Conservation (phyloP, 2,888 invertebrate species). For the Drosophila diplacantha region DNA sequence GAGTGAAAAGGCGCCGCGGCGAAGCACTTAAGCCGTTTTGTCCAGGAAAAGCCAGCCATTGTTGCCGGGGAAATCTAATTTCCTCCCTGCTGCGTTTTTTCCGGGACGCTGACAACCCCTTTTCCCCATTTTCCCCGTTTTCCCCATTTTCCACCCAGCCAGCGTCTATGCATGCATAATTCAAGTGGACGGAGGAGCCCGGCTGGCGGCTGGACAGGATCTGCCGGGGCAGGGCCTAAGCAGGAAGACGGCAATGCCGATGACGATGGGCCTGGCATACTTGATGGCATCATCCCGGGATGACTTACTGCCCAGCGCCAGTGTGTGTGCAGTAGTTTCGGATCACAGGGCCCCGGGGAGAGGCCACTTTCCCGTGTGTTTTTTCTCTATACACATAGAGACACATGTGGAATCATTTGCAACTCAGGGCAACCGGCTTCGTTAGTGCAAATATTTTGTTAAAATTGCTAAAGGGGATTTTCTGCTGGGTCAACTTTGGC, state of each 20-base stretch:
- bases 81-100: constrained; percentile 53
- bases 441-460: constrained; percentile 1
- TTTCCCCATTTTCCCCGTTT: background rate
- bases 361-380: background rate
- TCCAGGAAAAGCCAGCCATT: constrained; percentile 14
- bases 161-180: constrained; percentile 54
- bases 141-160: background rate
- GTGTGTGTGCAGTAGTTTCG: constrained; percentile 10
- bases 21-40: constrained; percentile 61
- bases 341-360: background rate
- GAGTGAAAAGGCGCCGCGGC: constrained; percentile 60
- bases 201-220: constrained; percentile 6
- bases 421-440: background rate
- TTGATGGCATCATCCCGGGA: constrained; percentile 33
- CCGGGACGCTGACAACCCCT: constrained; percentile 44
- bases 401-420: background rate
- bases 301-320: constrained; percentile 22
- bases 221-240: too few species aligned
- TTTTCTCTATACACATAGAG: background rate
- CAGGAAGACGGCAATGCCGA: too few species aligned
- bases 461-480: constrained; percentile 2
- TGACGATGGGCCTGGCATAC: constrained; percentile 32
- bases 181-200: constrained; percentile 45
- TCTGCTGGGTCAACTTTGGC: background rate
- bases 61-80: constrained; percentile 59